A percentile compares a stretch with the other conserved stretches of the same genome.
Conservation (phyloP, 2,888 invertebrate species). For the Agrotis ipsilon region DNA sequence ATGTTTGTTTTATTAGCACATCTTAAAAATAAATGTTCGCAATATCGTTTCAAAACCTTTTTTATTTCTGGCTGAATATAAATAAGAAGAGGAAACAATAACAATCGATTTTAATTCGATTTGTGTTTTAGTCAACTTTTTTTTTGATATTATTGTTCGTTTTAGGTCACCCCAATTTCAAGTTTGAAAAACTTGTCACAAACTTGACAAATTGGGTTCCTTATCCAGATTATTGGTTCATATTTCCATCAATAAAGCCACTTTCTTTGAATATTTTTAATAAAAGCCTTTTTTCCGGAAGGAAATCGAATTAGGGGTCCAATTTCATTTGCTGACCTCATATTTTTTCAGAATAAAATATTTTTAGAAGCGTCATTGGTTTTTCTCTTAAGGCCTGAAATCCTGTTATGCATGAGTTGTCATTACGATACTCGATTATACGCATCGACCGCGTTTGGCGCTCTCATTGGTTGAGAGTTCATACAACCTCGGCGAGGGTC, state of each 20-base stretch:
- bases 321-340: constrained; percentile 15
- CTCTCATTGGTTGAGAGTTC: no score
- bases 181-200: constrained; percentile 21
- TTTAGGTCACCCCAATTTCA: constrained; percentile 30
- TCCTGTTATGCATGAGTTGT: no score
- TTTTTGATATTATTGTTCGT: constrained; percentile 18
- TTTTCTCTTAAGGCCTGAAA: background rate
- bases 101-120: background rate
- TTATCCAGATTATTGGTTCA: constrained; percentile 28
- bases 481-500: no score
- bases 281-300: constrained; percentile 18
- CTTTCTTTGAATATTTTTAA: constrained; percentile 32
- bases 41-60: constrained; percentile 16
- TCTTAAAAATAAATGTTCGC: constrained; percentile 42
- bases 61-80: constrained; percentile 25
- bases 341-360: background rate
- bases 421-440: no score
- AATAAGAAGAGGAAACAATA: constrained; percentile 2
- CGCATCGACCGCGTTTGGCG: no score
- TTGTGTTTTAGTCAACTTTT: constrained; percentile 8
- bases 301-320: constrained; percentile 38
- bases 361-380: background rate
- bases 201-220: constrained; percentile 39
- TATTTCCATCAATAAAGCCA: constrained; percentile 5
- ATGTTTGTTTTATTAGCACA: constrained; percentile 47